phyloP scores from a whole-genome alignment of 1,140 invertebrate genomes.

The Psix sp. region DNA sequence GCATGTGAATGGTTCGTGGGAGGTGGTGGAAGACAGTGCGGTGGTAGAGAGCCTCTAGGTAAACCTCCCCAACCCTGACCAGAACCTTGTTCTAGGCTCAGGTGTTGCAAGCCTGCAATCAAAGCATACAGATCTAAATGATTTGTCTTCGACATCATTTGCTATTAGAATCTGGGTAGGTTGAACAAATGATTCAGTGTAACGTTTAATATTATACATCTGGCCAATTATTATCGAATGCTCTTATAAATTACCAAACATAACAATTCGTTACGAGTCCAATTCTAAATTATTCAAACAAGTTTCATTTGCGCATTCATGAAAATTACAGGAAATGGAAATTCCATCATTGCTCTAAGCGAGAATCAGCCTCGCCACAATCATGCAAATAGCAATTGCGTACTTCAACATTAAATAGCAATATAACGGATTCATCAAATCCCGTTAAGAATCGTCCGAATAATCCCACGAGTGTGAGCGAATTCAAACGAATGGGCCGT shows the following conservation, averaged over 20 bases:
- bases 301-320: slow-evolving; percentile 58
- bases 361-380: slow-evolving; percentile 58
- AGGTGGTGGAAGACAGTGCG: slow-evolving; percentile 74
- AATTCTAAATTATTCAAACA: slow-evolving; percentile 60
- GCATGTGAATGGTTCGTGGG: slow-evolving; percentile 72
- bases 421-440: slow-evolving; percentile 49
- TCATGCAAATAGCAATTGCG: slow-evolving; percentile 61
- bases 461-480: slow-evolving; percentile 4
- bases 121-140: slow-evolving; percentile 59
- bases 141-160: too few species aligned
- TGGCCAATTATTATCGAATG: slow-evolving; percentile 47
- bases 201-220: slow-evolving; percentile 43
- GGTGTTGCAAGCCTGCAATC: slow-evolving; percentile 72
- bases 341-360: slow-evolving; percentile 59
- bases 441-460: slow-evolving; percentile 39
- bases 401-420: slow-evolving; percentile 60
- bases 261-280: slow-evolving; percentile 56
- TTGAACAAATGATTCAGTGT: slow-evolving; percentile 37
- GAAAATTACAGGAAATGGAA: slow-evolving; percentile 63
- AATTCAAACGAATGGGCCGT: not conserved
- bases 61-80: slow-evolving; percentile 73
- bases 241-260: slow-evolving; percentile 52
- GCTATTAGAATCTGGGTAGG: slow-evolving; percentile 19
- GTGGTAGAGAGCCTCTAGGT: slow-evolving; percentile 70
- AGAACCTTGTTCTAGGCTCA: slow-evolving; percentile 72